Conservation (phyloP, 2,113 vertebrate genomes). For the Microcebus tavaratra region DNA sequence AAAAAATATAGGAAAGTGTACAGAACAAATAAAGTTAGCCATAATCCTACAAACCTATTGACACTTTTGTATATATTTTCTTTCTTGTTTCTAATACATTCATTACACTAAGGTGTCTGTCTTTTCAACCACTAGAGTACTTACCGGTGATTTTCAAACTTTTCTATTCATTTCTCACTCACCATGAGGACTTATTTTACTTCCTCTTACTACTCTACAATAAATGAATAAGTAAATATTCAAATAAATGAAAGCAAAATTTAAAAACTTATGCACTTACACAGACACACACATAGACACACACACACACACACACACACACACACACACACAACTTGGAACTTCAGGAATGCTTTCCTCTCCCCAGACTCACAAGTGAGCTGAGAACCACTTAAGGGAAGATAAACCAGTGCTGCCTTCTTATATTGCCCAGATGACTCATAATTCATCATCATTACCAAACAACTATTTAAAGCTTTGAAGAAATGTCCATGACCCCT, state of each 20-base stretch:
- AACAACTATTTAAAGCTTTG: background rate
- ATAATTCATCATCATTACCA: background rate
- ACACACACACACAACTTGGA: background rate
- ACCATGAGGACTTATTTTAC: background rate
- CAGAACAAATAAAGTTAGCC: background rate
- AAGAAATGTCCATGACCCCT: background rate
- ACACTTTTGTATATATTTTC: background rate
- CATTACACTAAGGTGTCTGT: background rate
- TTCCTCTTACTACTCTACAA: background rate
- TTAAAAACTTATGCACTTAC: background rate
- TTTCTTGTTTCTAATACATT: background rate
- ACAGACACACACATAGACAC: background rate
- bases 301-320: background rate
- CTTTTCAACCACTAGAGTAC: background rate
- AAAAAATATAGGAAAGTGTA: background rate
- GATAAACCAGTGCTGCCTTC: background rate
- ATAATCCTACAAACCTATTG: background rate
- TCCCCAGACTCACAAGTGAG: background rate
- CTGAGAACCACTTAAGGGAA: background rate
- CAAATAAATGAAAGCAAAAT: background rate
- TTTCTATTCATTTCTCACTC: background rate
- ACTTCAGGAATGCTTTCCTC: background rate
- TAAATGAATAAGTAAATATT: conserved; percentile 5
- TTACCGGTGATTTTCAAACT: background rate
- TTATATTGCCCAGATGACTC: background rate